phyloP scores from a whole-genome alignment of 2,888 invertebrate genomes.

The Bembecia ichneumoniformis region DNA sequence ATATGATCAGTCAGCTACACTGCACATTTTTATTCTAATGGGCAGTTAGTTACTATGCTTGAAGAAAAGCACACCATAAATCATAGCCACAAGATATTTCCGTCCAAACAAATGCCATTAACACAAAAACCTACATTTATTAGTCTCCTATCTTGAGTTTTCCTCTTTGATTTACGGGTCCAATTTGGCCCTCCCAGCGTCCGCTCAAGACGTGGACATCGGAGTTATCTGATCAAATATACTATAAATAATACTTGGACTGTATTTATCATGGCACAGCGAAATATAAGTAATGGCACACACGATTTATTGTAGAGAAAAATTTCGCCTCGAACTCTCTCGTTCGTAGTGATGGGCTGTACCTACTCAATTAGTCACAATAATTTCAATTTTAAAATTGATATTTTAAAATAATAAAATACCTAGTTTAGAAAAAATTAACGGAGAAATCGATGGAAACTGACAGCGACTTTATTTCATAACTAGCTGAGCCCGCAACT shows the following conservation, averaged over 20 bases:
- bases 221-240: conserved; percentile 58
- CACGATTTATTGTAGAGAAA: conserved; percentile 46
- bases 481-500: too few relatives aligned
- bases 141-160: conserved; percentile 25
- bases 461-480: too few relatives aligned
- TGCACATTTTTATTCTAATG: too few relatives aligned
- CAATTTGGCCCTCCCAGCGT: conserved; percentile 49
- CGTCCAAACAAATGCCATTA: conserved; percentile 11
- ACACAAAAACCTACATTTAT: conserved; percentile 26
- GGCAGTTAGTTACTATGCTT: neutral
- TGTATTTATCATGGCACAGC: conserved; percentile 58
- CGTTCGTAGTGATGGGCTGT: neutral
- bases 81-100: neutral
- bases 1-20: too few relatives aligned
- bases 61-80: neutral
- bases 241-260: conserved; percentile 61
- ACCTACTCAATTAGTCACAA: too few relatives aligned
- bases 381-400: too few relatives aligned
- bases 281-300: conserved; percentile 43
- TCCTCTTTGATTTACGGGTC: conserved; percentile 49
- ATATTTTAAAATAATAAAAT: too few relatives aligned
- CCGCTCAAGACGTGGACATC: conserved; percentile 44
- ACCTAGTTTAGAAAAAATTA: too few relatives aligned
- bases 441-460: too few relatives aligned
- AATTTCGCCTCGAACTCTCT: conserved; percentile 16